Conservation (phyloP, 92 coral and sea anemone species). For the Micromussa lordhowensis region DNA sequence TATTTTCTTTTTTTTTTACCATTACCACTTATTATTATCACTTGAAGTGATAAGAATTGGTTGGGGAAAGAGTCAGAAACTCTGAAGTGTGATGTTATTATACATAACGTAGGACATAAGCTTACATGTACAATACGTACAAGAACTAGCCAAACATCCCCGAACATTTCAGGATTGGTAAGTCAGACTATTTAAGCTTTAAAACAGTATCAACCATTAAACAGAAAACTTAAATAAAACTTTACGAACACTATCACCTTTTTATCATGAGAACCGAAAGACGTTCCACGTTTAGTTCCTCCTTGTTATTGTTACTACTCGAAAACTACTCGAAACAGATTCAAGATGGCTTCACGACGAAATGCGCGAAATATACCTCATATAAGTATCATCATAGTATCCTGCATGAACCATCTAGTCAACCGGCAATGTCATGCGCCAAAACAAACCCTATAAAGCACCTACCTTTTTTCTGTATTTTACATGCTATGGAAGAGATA, state of each 20-base stretch:
- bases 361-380: background rate
- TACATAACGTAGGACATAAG: too few species aligned
- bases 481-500: background rate
- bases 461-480: background rate
- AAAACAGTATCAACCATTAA: too few species aligned
- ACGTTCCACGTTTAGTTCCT: background rate
- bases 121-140: too few species aligned
- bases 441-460: background rate
- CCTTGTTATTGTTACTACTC: background rate
- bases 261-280: background rate
- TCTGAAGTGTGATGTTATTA: too few species aligned
- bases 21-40: too few species aligned
- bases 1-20: too few species aligned
- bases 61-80: too few species aligned
- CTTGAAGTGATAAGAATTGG: too few species aligned
- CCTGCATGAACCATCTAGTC: background rate
- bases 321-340: background rate
- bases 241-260: background rate
- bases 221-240: background rate
- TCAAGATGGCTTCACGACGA: background rate
- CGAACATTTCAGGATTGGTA: too few species aligned
- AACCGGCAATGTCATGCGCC: too few species aligned
- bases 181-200: too few species aligned
- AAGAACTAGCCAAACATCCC: too few species aligned
- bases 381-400: background rate